Conservation (phyloP, 2,888 invertebrate genomes). For the Microchrysa polita region DNA sequence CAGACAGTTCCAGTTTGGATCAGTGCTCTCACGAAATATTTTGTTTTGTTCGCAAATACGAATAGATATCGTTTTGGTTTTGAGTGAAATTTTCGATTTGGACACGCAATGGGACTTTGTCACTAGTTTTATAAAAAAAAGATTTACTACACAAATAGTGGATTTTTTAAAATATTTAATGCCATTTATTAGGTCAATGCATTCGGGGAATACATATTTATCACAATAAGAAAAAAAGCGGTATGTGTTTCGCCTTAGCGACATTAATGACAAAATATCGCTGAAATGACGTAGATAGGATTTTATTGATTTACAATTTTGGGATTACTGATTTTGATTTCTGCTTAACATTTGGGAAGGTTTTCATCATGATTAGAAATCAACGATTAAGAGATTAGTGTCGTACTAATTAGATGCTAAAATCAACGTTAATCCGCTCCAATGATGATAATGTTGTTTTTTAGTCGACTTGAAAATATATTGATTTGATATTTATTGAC, state of each 20-base stretch:
- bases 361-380: background rate
- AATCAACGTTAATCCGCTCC: background rate
- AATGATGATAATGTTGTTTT: background rate
- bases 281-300: conserved; percentile 11
- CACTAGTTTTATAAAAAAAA: background rate
- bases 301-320: conserved; percentile 7
- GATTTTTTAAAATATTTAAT: background rate
- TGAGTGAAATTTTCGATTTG: background rate
- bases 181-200: conserved; percentile 21
- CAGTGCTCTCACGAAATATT: background rate
- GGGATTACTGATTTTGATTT: conserved; percentile 22
- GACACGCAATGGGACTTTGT: background rate
- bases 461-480: background rate
- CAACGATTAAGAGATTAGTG: conserved; percentile 12
- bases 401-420: conserved; percentile 4
- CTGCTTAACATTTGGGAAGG: background rate
- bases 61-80: background rate
- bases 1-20: background rate
- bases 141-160: background rate
- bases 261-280: conserved; percentile 2
- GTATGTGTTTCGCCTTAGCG: too few relatives aligned
- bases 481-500: background rate
- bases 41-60: background rate
- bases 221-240: background rate
- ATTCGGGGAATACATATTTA: conserved; percentile 3